phyloP scores from a whole-genome alignment of 2,797 vertebrate genomes.

The Erpetoichthys calabaricus region DNA sequence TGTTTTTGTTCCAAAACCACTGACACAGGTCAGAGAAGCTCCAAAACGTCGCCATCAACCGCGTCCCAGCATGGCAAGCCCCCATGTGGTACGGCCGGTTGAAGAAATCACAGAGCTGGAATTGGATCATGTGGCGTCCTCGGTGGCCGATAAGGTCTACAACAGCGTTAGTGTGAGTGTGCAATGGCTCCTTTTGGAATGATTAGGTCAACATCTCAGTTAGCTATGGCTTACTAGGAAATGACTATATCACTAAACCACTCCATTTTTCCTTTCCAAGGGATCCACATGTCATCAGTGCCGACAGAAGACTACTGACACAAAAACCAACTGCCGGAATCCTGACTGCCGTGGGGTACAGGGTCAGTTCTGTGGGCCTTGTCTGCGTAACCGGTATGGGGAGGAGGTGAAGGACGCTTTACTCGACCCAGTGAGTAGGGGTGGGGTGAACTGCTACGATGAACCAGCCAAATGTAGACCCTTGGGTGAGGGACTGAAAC shows the following conservation, averaged over 20 bases:
- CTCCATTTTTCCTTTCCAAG: conserved; percentile 23
- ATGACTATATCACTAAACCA: not conserved
- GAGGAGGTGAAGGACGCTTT: conserved; percentile 51
- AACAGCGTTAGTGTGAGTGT: conserved; percentile 39
- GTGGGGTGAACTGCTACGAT: not conserved
- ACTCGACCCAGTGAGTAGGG: conserved; percentile 43
- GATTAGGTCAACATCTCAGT: too few species aligned
- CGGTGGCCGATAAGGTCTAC: conserved; percentile 53
- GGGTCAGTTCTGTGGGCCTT: conserved; percentile 64
- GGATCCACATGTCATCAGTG: conserved; percentile 62
- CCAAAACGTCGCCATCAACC: conserved; percentile 22
- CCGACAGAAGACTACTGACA: conserved; percentile 56
- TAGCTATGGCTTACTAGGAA: too few species aligned
- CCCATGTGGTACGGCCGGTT: conserved; percentile 39
- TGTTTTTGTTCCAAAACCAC: too few species aligned
- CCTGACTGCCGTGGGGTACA: conserved; percentile 45
- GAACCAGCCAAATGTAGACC: too few species aligned
- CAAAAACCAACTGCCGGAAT: conserved; percentile 52
- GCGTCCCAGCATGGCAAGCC: conserved; percentile 27
- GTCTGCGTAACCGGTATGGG: conserved; percentile 57
- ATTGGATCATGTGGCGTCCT: conserved; percentile 44
- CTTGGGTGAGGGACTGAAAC: not conserved
- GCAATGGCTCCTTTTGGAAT: too few species aligned
- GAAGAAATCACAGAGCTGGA: conserved; percentile 54
- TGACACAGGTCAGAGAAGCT: conserved; percentile 29